A percentile compares a stretch with the other conserved stretches of the same genome.
Conservation (phyloP, 2,888 invertebrate genomes). For the Brassicogethes aeneus region DNA sequence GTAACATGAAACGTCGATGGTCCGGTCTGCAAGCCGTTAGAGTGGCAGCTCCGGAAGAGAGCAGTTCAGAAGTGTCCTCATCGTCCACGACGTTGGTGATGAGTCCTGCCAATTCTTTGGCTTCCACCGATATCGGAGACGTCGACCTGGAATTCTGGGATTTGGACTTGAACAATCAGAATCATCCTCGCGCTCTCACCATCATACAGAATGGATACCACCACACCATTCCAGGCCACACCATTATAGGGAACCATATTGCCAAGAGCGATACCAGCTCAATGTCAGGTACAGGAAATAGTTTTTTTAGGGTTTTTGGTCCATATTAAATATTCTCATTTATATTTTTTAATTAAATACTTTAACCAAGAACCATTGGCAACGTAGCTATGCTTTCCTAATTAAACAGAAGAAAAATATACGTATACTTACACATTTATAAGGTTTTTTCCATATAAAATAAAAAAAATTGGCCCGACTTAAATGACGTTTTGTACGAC, state of each 20-base stretch:
- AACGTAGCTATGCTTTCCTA: no score
- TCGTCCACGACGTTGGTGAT: conserved; percentile 62
- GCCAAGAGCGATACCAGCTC: conserved; percentile 42
- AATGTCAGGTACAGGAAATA: conserved; percentile 37
- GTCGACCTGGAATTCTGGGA: conserved; percentile 81
- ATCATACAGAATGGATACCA: conserved; percentile 36
- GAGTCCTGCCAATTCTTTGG: conserved; percentile 63
- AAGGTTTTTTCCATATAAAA: no score
- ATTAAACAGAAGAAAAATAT: no score
- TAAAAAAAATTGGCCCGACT: no score
- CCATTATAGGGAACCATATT: conserved; percentile 33
- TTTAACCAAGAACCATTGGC: neutral
- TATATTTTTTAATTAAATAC: neutral
- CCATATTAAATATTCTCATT: neutral
- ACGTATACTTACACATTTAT: no score
- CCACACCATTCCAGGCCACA: conserved; percentile 33
- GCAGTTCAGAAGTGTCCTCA: conserved; percentile 68
- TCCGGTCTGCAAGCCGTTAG: conserved; percentile 58
- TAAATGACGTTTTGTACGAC: no score
- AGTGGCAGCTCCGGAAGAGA: conserved; percentile 59
- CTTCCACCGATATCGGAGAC: conserved; percentile 64
- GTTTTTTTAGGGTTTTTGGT: neutral
- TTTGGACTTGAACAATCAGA: conserved; percentile 48
- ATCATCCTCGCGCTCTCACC: conserved; percentile 28
- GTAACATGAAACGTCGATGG: conserved; percentile 66